Evolutionary conservation across 64 coral and sea anemone species (phyloP).

Genomic region (Pocillopora verrucosa): DNA sequence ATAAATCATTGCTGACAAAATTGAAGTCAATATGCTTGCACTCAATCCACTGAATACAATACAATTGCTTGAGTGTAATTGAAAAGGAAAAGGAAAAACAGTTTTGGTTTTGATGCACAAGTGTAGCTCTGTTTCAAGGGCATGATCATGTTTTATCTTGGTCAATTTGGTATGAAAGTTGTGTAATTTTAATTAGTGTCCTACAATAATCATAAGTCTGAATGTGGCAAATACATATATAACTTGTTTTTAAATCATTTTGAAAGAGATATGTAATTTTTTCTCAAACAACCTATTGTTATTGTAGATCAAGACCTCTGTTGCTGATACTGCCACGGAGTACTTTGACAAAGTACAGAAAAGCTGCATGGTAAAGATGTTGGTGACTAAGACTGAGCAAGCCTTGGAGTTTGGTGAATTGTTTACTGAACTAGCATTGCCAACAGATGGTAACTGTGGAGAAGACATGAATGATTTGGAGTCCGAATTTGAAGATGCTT

Average conservation of each 20-base stretch:
- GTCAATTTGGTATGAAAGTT: too few species aligned
- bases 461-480: conserved; percentile 91
- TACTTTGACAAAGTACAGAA: conserved; percentile 81
- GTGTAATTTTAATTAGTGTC: too few species aligned
- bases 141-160: too few species aligned
- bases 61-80: too few species aligned
- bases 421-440: conserved; percentile 74
- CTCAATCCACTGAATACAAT: too few species aligned
- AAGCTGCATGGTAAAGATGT: conserved; percentile 66
- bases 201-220: too few species aligned
- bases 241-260: not conserved
- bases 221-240: too few species aligned
- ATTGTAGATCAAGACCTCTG: conserved; percentile 63
- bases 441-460: conserved; percentile 71
- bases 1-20: too few species aligned
- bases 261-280: not conserved
- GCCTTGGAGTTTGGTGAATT: conserved; percentile 73
- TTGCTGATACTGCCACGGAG: conserved; percentile 61
- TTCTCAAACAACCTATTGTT: not conserved
- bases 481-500: conserved; percentile 29
- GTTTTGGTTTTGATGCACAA: too few species aligned
- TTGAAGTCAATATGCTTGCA: too few species aligned
- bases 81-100: too few species aligned
- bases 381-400: conserved; percentile 54
- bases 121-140: too few species aligned